Evolutionary conservation across 2,113 vertebrate species (phyloP).

Genomic region (Leptobrachium ailaonicum): DNA sequence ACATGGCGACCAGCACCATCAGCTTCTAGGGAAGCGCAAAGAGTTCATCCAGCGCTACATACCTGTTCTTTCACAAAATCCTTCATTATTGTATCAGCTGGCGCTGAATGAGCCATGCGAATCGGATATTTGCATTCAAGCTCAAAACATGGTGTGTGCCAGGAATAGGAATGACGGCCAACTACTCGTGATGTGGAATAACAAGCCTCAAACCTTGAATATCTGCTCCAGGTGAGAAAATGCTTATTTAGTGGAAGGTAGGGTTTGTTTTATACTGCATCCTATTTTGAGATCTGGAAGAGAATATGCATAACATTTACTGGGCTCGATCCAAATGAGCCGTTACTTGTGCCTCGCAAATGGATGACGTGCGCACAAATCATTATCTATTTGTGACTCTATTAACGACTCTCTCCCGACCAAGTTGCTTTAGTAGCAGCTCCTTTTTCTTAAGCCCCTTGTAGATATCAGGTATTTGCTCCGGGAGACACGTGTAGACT

Average conservation of each 20-base stretch:
- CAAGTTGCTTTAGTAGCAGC: too few species aligned
- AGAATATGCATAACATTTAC: too few species aligned
- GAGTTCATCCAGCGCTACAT: conserved; percentile 71
- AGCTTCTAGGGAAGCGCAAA: conserved; percentile 56
- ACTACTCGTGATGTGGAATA: conserved; percentile 65
- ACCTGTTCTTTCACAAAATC: conserved; percentile 69
- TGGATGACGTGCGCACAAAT: too few species aligned
- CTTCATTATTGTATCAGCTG: conserved; percentile 76
- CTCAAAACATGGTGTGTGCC: conserved; percentile 56
- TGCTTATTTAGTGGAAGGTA: background rate
- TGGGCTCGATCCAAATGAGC: too few species aligned
- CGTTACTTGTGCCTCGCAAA: too few species aligned
- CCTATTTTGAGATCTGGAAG: too few species aligned
- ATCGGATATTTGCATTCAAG: conserved; percentile 68
- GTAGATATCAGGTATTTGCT: too few species aligned
- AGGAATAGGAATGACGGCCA: conserved; percentile 8
- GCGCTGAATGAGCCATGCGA: conserved; percentile 72
- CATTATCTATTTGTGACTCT: too few species aligned
- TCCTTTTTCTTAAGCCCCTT: too few species aligned
- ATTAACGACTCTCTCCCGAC: too few species aligned
- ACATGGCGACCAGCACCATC: conserved; percentile 19
- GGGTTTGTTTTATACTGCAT: too few species aligned
- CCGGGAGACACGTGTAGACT: too few species aligned
- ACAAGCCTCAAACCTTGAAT: conserved; percentile 58
- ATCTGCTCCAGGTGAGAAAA: conserved; percentile 26